A percentile compares a stretch with the other conserved stretches of the same genome.
These are phyloP conservation scores for Gymnosoma rotundatum DNA, from an alignment of 2,888 invertebrate species.

Conservation along the genomic window DNA sequence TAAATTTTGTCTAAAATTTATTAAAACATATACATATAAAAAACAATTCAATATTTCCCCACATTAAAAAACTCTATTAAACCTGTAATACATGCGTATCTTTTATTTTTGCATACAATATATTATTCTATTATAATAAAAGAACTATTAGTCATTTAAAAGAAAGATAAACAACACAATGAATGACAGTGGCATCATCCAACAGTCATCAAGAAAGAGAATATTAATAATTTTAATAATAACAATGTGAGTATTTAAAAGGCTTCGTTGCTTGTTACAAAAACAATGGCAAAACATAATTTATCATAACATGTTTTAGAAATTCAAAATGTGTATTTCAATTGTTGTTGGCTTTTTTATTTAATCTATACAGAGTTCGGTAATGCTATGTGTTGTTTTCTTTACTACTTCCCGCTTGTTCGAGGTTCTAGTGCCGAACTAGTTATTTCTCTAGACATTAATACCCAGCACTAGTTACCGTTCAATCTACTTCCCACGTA, in stretches of 20 bases:
- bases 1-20: too few species aligned
- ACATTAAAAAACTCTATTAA: too few species aligned
- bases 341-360: slow-evolving; percentile 10
- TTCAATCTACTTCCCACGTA: too few species aligned
- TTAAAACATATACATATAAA: too few species aligned
- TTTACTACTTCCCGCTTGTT: too few species aligned
- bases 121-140: slow-evolving; percentile 34
- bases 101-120: not conserved
- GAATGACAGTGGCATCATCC: slow-evolving; percentile 18
- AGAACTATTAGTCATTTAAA: slow-evolving; percentile 55
- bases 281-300: slow-evolving; percentile 22
- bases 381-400: too few species aligned
- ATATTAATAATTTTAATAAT: slow-evolving; percentile 34
- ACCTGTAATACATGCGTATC: not conserved
- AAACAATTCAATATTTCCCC: too few species aligned
- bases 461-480: too few species aligned
- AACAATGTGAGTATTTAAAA: slow-evolving; percentile 29
- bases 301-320: not conserved
- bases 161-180: slow-evolving; percentile 5
- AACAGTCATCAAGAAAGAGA: slow-evolving; percentile 6
- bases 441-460: too few species aligned
- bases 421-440: too few species aligned
- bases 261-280: not conserved
- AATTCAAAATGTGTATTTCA: not conserved
- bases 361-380: slow-evolving; percentile 1